Percentiles rank a stretch among this genome's conserved stretches.
phyloP scores from a whole-genome alignment of 64 coral and sea anemone genomes.

The Hydrozoanthus tunicans region DNA sequence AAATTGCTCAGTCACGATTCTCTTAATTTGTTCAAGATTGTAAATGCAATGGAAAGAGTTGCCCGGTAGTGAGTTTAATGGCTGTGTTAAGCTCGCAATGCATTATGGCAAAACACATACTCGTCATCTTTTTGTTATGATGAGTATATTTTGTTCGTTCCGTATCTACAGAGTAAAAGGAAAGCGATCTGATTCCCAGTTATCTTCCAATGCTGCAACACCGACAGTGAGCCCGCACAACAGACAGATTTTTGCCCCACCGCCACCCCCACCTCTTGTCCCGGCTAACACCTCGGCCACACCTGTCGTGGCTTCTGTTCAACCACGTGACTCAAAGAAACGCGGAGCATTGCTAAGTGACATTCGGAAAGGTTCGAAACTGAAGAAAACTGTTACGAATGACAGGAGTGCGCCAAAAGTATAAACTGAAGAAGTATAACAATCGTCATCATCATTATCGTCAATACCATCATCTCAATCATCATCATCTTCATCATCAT shows the following conservation, averaged over 20 bases:
- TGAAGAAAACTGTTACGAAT: constrained; percentile 25
- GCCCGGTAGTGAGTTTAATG: too few relatives aligned
- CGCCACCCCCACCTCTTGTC: constrained; percentile 13
- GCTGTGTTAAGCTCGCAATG: too few relatives aligned
- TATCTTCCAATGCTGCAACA: not conserved
- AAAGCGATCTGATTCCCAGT: not conserved
- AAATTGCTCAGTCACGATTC: too few relatives aligned
- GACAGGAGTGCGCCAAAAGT: constrained; percentile 31
- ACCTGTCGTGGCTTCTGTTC: not conserved
- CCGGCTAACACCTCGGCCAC: not conserved
- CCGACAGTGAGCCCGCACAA: not conserved
- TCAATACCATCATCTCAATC: too few relatives aligned
- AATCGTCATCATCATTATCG: not conserved
- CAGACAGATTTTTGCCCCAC: not conserved
- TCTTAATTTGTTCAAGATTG: too few relatives aligned
- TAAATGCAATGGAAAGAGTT: too few relatives aligned
- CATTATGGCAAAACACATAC: too few relatives aligned
- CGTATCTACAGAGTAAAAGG: constrained; percentile 1
- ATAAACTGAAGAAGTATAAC: not conserved
- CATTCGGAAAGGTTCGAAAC: constrained; percentile 31
- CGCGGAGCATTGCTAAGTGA: constrained; percentile 36
- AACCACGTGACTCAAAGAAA: constrained; percentile 16
- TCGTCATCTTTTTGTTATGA: not conserved
- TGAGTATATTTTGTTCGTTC: not conserved
- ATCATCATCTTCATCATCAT: too few relatives aligned